Percentiles rank a stretch among this genome's conserved stretches.
Conservation (phyloP, 2,113 vertebrate genomes). For the Anoplopoma fimbria region DNA sequence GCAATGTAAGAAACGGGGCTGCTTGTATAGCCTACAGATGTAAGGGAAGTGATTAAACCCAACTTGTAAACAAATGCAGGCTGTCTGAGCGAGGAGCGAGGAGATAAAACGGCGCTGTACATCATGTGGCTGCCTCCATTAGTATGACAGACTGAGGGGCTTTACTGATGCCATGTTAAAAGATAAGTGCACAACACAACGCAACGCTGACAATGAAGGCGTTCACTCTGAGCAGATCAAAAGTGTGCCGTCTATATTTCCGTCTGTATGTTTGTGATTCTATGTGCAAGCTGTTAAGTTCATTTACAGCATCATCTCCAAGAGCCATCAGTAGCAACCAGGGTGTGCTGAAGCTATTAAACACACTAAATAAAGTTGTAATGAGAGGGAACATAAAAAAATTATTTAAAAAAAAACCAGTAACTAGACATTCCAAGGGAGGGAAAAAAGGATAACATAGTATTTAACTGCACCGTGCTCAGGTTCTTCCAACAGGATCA, state of each 20-base stretch:
- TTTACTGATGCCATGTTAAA: conserved; percentile 29
- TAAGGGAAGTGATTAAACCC: conserved; percentile 17
- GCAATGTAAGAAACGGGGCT: not conserved
- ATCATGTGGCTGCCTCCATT: not conserved
- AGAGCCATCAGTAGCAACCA: not conserved
- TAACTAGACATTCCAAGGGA: not conserved
- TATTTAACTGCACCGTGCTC: conserved; percentile 1
- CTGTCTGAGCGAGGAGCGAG: not conserved
- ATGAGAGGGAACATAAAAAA: not conserved
- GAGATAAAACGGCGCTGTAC: not conserved
- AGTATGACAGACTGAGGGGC: not conserved
- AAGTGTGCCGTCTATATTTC: not conserved
- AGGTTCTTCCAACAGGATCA: not conserved
- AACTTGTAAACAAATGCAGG: conserved; percentile 22
- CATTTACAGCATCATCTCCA: not conserved
- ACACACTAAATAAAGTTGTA: conserved; percentile 13
- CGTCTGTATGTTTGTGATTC: not conserved
- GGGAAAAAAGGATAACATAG: not conserved
- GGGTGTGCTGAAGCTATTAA: not conserved
- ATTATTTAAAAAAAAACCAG: no score
- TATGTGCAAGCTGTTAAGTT: conserved; percentile 2
- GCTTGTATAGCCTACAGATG: not conserved
- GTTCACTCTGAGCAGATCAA: conserved; percentile 11
- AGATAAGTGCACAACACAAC: conserved; percentile 26
- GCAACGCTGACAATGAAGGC: conserved; percentile 17